phyloP scores from a whole-genome alignment of 37 sponge, comb jelly and placozoan species.

The Ianthella basta region DNA sequence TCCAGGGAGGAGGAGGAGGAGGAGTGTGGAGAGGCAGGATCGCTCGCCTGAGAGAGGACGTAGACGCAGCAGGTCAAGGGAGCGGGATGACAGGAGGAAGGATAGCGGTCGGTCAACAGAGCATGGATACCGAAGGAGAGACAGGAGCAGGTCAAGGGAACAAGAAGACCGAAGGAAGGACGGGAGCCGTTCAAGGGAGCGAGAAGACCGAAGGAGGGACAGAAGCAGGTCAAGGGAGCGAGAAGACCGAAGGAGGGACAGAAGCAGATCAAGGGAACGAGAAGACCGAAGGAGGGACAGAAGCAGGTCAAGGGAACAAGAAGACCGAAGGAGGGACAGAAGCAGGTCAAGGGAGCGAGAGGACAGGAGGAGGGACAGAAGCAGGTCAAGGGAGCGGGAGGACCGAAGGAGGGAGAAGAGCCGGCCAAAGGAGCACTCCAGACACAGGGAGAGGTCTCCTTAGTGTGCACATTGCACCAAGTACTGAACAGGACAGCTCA shows the following conservation, averaged over 20 bases:
- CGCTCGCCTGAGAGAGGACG: conserved; percentile 27
- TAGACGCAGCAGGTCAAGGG: conserved; percentile 26
- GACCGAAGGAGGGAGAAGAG: conserved; percentile 31
- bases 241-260: conserved; percentile 10
- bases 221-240: background rate
- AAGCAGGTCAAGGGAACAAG: background rate
- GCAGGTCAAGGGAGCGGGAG: conserved; percentile 28
- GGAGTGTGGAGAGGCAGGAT: background rate
- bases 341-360: conserved; percentile 4
- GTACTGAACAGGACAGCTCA: no score
- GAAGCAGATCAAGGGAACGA: conserved; percentile 16
- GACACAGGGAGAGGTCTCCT: background rate
- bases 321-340: conserved; percentile 30
- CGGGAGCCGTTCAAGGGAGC: background rate
- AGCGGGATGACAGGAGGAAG: background rate
- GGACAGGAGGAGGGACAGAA: conserved; percentile 5
- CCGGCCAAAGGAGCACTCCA: conserved; percentile 38
- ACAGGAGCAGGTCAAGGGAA: background rate
- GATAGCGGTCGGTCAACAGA: background rate
- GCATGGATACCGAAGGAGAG: conserved; percentile 14
- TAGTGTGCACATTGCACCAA: no score
- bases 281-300: conserved; percentile 20
- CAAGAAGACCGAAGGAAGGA: background rate
- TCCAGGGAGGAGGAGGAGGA: conserved; percentile 22
- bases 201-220: background rate